phyloP scores from a whole-genome alignment of 2,888 invertebrate genomes.

The Ophonus ardosiacus region DNA sequence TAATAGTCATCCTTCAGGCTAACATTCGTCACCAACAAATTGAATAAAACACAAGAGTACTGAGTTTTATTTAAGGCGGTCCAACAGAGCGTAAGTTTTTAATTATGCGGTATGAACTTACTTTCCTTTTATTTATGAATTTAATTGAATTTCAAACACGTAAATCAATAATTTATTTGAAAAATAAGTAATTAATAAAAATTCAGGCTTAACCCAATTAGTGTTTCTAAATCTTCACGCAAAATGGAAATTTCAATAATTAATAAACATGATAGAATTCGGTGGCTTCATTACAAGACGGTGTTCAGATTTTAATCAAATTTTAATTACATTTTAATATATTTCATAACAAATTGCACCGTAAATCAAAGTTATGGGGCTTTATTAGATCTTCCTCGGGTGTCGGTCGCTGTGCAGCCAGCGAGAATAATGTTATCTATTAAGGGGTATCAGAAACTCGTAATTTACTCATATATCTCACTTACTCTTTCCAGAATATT shows the following conservation, averaged over 20 bases:
- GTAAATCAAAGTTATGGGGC: constrained; percentile 61
- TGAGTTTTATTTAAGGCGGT: too few species aligned
- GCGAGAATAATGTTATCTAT: constrained; percentile 30
- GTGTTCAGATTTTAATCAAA: constrained; percentile 60
- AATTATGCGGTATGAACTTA: too few species aligned
- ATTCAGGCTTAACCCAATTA: background rate
- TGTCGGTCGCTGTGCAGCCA: constrained; percentile 10
- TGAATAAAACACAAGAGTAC: too few species aligned
- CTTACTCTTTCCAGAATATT: background rate
- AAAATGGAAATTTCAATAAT: constrained; percentile 56
- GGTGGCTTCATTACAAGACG: constrained; percentile 56
- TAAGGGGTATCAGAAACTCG: constrained; percentile 13
- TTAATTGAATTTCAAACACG: background rate
- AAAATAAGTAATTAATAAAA: constrained; percentile 1
- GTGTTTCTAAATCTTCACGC: constrained; percentile 2
- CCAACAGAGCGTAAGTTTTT: too few species aligned
- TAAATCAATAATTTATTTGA: background rate
- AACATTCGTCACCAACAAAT: too few species aligned
- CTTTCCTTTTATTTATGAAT: background rate
- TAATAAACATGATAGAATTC: constrained; percentile 58
- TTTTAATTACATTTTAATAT: constrained; percentile 64
- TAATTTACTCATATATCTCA: background rate
- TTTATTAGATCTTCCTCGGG: constrained; percentile 50
- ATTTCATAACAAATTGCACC: constrained; percentile 62
- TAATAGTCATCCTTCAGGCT: too few species aligned